Conservation (phyloP, 1,140 invertebrate genomes). For the Aphaenogaster floridana region DNA sequence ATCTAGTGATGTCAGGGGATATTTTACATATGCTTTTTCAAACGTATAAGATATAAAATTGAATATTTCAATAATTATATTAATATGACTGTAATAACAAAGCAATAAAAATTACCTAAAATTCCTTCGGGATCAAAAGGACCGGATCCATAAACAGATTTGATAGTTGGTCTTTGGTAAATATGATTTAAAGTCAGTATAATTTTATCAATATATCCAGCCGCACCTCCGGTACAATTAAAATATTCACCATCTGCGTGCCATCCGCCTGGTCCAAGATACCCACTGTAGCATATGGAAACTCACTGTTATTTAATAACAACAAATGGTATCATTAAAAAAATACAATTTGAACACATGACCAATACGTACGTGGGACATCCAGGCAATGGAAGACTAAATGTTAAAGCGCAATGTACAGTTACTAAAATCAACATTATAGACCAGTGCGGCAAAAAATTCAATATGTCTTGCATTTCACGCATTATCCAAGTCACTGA, state of each 20-base stretch:
- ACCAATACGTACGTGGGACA: constrained; percentile 87
- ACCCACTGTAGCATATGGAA: constrained; percentile 88
- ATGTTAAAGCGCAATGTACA: constrained; percentile 88
- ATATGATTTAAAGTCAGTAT: constrained; percentile 87
- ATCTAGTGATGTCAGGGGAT: neutral
- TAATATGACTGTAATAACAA: neutral
- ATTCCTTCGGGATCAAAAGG: constrained; percentile 96
- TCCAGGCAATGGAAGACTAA: constrained; percentile 89
- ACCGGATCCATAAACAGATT: constrained; percentile 89
- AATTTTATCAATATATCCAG: constrained; percentile 92
- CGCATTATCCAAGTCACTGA: constrained; percentile 80
- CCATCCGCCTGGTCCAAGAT: constrained; percentile 94
- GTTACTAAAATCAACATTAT: constrained; percentile 88
- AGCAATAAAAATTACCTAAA: constrained; percentile 58
- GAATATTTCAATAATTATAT: constrained; percentile 79
- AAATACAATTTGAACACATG: neutral
- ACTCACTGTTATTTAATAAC: neutral
- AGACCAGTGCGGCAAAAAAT: constrained; percentile 90
- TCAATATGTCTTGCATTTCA: constrained; percentile 89
- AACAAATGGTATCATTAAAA: neutral
- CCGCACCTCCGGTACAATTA: constrained; percentile 94
- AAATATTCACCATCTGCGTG: constrained; percentile 88
- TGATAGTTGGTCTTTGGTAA: constrained; percentile 92
- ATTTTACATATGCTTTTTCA: neutral
- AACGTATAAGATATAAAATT: neutral